phyloP scores from a whole-genome alignment of 2,888 invertebrate genomes.

The Trichopria drosophilae region DNA sequence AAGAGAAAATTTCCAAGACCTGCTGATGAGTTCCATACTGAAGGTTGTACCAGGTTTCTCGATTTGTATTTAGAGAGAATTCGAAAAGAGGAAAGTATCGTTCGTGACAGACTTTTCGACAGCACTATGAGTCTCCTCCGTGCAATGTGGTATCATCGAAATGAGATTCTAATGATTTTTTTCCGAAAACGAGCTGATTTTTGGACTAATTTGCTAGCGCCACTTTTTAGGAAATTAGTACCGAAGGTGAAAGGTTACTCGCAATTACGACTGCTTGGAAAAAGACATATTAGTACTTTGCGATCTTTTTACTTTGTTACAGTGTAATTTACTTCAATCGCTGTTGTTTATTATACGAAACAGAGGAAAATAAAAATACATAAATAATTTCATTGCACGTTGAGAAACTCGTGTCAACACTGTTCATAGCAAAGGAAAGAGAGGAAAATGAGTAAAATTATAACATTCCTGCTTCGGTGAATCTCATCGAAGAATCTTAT shows the following conservation, averaged over 20 bases:
- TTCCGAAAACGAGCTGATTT: slow-evolving; percentile 54
- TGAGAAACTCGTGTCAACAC: no score
- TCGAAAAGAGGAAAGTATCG: slow-evolving; percentile 50
- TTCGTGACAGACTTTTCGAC: slow-evolving; percentile 52
- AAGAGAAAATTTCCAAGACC: slow-evolving; percentile 54
- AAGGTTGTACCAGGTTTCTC: slow-evolving; percentile 55
- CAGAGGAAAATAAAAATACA: no score
- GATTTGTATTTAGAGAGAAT: slow-evolving; percentile 51
- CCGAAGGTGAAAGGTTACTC: slow-evolving; percentile 50
- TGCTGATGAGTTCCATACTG: slow-evolving; percentile 53
- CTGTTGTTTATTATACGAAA: no score
- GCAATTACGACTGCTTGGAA: no score
- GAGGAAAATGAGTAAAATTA: no score
- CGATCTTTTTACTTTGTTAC: no score
- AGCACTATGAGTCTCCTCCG: slow-evolving; percentile 55
- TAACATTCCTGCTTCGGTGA: no score
- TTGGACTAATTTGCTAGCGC: slow-evolving; percentile 55
- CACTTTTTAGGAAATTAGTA: slow-evolving; percentile 50
- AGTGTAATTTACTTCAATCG: no score
- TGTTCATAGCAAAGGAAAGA: no score
- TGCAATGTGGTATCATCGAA: slow-evolving; percentile 57
- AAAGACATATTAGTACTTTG: no score
- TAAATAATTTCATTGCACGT: no score
- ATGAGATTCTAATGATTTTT: slow-evolving; percentile 55
- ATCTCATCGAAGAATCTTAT: no score